Evolutionary conservation across 2,888 invertebrate species (phyloP), one percentile per base, ranked within the genome.

Genomic region (Apodemia zela): DNA sequence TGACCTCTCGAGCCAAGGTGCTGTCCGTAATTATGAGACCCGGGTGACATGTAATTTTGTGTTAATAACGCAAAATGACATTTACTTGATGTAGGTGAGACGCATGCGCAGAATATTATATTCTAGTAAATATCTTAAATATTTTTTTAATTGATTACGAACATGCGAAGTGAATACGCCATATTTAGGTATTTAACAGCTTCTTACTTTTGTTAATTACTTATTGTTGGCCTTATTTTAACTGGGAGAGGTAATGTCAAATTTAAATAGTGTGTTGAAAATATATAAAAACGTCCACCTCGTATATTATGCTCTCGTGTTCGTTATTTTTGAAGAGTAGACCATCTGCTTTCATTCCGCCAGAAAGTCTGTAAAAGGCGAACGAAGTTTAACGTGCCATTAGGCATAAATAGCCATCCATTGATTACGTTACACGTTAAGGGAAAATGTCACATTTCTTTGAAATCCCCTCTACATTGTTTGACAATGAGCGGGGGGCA

Each of bases 1-100:
- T 90, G 90, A 90, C 90, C 90, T 90, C 90, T 89, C 79, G 86
- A 79, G 13, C 81, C 89, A 88, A 90, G 87, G 89, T 84, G 85
- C 80, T 83, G 81, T 80, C 67, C 76, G 81, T 85, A 90, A 89
- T 89, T 89, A 83, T 81, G 71, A 71, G 73, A 80, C 72, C 75
- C 75, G 75, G 73, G 77, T 82, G 83, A 80, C 78, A 85, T 84
- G 83, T 83, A 85, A 89, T 86, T 89, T 86, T 75, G 79, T 80
- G 81, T 81, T 82, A 85, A 85, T 84, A 87, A 84, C 80, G 77
- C 79, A 81, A 82, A 75, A 77, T 87, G 86, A 84, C 86, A 87
- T 87, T 89, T 87, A 84, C 68, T 65, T 65, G 67, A 67, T 68
- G 68, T 66, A 66, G 66, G 65, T 68, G 63, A 64, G 62, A 67